Evolutionary conservation across 2,797 vertebrate genomes (phyloP), one percentile per base, ranked within the genome.

Genomic region (Brotula barbata): DNA sequence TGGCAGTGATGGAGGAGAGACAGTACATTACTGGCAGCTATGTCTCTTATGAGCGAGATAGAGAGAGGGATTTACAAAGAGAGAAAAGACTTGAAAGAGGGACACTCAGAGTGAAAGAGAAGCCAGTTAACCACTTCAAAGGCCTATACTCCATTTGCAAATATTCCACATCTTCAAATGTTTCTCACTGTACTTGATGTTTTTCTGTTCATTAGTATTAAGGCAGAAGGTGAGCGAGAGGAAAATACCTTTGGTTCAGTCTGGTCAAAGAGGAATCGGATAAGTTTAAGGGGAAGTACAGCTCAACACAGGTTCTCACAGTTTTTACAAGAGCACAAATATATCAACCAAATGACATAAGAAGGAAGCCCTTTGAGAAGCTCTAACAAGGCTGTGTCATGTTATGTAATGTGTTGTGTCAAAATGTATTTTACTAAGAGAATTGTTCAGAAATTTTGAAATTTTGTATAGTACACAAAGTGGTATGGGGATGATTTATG

Each of bases 61-160:
- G 89, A 92, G 89, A 92, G 88, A 90, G 85, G 86, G 83, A 89
- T 85, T 87, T 73, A 85, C 80, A 90, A 81, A 91, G 80, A 81
- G 64, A 89, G 75, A 81, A 56, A 65, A 49, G 53, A 90, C 84
- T 87, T 93, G 80, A 91, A 91, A 91, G 89, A 85, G 72, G 87
- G 86, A 88, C 74, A 92, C 84, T 93, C 91, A 93, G 70, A 91
- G 65, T 53, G 89, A 91, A 85, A 92, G 81, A 90, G 75, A 87
- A 87, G 89, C 69, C 81, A 84, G 81, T 69, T 73, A 89, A 92
- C 92, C 91, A 92, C 92, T 92, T 93, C 62, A 93, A 92, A 92
- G 84, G 72, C 39, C 50, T 81, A 75, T 79, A 76, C 84, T 79
- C 87, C 82, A 84, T 85, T 88, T 83, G 85, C 74, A 89, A 84